Base-by-base conservation (phyloP, 2,888 invertebrate species). In the Oegoconia quadripuncta region DNA sequence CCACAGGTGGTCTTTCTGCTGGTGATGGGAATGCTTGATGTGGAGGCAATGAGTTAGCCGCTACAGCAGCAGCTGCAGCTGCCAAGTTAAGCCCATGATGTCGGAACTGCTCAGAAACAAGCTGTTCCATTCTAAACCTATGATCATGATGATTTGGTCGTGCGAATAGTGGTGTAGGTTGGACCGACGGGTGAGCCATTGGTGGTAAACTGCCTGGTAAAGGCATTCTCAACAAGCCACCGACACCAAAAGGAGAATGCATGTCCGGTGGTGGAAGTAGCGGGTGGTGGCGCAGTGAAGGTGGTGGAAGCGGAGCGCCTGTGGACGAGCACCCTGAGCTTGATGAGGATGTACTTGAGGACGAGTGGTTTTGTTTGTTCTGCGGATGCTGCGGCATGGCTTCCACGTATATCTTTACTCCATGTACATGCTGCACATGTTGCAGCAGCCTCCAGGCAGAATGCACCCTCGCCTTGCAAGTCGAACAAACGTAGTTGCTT, bases 381-480 rank as follows among this genome's bases (percentile, higher is more conserved):
- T 69, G 74, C 47, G 63, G 71, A 39, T 69, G 79, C 43, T 80
- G 83, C 2, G 84, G 81, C 52, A 81, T 65, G 37, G 89, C 88
- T 59, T 95, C 95, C 36, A 94, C 91, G 88, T 97, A 98, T 64
- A 98, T 95, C 77, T 96, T 95, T 46, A 98, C 93, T 13, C 97
- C 97, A 68, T 98, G 98, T 42, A 94, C 92, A 64, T 95, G 94
- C 77, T 98, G 98, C 17, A 95, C 97, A 76, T 98, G 98, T 73
- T 98, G 97, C 26, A 98, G 91, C 44, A 98, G 89, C 41, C 94
- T 91, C 98, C 98, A 98, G 5, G 98, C 97, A n/a, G 97, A 97
- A 58, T 93, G 93, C 57, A 96, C 92, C 34, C 95, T 92, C 48
- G 95, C 93, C 68, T 97, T 96, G 89, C 98, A 98, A 53, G 97